Evolutionary conservation across 2,113 vertebrate species (phyloP), one percentile per base, ranked within the genome.

Genomic region (Lontra canadensis): DNA sequence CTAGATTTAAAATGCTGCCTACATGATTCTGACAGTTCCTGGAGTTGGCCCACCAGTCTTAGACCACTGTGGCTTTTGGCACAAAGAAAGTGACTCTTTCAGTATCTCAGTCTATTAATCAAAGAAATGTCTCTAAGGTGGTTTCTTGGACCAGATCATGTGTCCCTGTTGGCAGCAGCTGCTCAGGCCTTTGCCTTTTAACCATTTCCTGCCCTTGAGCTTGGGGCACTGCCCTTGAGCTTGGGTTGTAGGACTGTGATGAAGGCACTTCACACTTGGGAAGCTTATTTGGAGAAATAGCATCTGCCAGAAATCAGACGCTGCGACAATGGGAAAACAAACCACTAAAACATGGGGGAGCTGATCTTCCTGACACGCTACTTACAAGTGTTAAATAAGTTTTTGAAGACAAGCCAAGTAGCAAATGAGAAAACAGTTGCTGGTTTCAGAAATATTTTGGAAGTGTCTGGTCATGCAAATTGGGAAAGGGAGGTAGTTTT

Each of bases 401-500:
- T 96, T 94, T 95, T 96, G 89, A 97, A 94, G 86, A 81, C 63
- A 76, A 3, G 79, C 96, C 95, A 96, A 96, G 59, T 18, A 92
- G 18, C 80, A 94, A 98, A 96, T 71, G 69, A 92, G 87, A 95
- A 96, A 96, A 96, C 67, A 97, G 95, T 98, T 98, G 86, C 87
- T 95, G 57, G 92, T 80, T 97, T 96, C 82, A 95, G 87, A 97
- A 97, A 96, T 98, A 97, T 93, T 97, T 97, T 96, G 82, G 78
- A 97, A 97, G 83, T 95, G 89, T 96, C 96, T 98, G 87, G 92
- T 93, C 88, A 96, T 95, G 97, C 90, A 95, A 96, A 98, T 97
- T 98, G 98, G 98, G 80, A 93, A 74, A 21, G 57, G 96, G 95
- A 86, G 90, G 44, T 86, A 98, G 97, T 98, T 97, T 98, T 98